Base-by-base conservation (phyloP, 2,888 invertebrate genomes). In the Meghimatium bilineatum region DNA sequence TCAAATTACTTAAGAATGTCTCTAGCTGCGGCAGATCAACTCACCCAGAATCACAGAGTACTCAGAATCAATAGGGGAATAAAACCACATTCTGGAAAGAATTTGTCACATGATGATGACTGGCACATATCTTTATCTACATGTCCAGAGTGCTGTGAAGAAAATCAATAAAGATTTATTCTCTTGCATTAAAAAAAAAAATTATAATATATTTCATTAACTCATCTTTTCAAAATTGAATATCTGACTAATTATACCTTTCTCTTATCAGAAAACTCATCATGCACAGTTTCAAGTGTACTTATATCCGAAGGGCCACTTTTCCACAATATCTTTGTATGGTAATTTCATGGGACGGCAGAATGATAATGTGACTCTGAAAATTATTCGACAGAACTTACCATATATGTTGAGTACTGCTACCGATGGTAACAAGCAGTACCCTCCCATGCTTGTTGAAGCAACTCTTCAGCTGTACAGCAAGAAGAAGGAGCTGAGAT, bases 231-330 rank as follows among this genome's bases (percentile, higher is more conserved):
- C 56, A 56, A 56, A 56, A 10, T 23, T 10, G 56, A 56, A 56
- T 23, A 20, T 63, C 20, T 75, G 36, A 77, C n/a, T 44, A 72
- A 23, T n/a, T 72, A 1, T 75, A 5, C 32, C 20, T 36, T 26
- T 26, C 5, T 63, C 60, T 63, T 26, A 2, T 52, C 63, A 83
- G 83, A 71, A 60, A 38, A 49, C 63, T 34, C 72, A 71, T 38
- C 44, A 72, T 34, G 84, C 85, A 23, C 77, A 79, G 63, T 86
- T 86, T 49, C 85, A 85, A 14, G 87, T 89, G 3, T 84, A 87
- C 34, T 90, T 92, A 78, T 92, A 88, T 85, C 91, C 91, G 0
- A 90, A 89, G 80, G 91, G 91, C 44, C 89, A 88, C 78, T 91
- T 88, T 84, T 89, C 88, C 34, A 89, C 90, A 0, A 89, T 90